Base-by-base conservation (phyloP, 1,140 invertebrate species). In the Leptopilina boulardi region DNA sequence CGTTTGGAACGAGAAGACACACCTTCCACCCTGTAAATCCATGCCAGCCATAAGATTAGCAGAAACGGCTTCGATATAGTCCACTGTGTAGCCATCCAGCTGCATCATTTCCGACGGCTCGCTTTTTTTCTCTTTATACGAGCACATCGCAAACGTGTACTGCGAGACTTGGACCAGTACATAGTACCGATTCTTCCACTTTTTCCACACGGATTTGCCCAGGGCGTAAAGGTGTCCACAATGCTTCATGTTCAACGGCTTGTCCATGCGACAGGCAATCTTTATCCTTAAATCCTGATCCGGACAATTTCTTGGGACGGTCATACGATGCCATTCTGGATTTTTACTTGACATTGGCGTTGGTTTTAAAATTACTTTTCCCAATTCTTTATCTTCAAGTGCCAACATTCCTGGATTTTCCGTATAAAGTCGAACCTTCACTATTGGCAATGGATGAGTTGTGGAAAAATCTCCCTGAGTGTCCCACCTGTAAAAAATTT, bases 41-140 rank as follows among this genome's bases (percentile, higher is more conserved):
- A 96, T 96, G 89, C 96, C 96, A 80, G 97, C 96, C 95, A 97
- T 97, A 18, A 97, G 92, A 90, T 96, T 96, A 81, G 96, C 97
- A 96, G 93, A 88, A 77, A 96, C 96, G 82, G 97, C 94, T 91
- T 99, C 98, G 87, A 99, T 99, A 90, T 99, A 99, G 90, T 99
- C 99, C 15, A 99, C 98, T 75, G 98, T 99, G 90, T 99, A 99
- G 2, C 98, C 98, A 92, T 99, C 98, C 23, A 99, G 92, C 89
- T 99, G 98, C 96, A 99, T 98, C 97, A 99, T 99, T 92, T 99
- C 99, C 66, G 98, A 98, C 0, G 99, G 99, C 91, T 99, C 98
- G 21, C 98, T 97, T 92, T 99, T 99, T 91, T 99, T 99, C 89
- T 99, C 98, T 89, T 99, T 97, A 90, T 99, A 99, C 87, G 97